Evolutionary conservation across 2,888 invertebrate species (phyloP).

Genomic region (Clistopyga incitator): DNA sequence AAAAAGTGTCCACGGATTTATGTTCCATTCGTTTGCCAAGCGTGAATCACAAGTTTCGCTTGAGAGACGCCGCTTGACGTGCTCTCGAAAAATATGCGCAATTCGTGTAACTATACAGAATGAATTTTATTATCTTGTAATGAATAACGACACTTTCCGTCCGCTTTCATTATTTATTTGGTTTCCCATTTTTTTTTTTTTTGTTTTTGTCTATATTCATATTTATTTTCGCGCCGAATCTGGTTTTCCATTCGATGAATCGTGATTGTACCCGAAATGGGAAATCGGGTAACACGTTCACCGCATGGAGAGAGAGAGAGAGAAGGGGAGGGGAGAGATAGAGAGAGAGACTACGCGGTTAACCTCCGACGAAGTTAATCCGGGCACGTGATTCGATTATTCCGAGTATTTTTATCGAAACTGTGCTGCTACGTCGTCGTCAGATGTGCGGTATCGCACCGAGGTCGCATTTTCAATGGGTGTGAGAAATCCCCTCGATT

Average conservation of each 20-base stretch:
- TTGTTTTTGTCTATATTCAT: too few relatives aligned
- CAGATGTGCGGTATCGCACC: constrained; percentile 36
- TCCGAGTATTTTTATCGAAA: constrained; percentile 53
- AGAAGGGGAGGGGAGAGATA: not conserved
- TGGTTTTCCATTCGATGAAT: constrained; percentile 67
- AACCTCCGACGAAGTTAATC: constrained; percentile 61
- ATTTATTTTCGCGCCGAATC: constrained; percentile 47
- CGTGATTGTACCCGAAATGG: constrained; percentile 64
- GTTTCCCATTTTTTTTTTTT: constrained; percentile 11
- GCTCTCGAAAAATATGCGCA: constrained; percentile 20
- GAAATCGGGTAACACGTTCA: constrained; percentile 61
- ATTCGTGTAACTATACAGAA: constrained; percentile 29
- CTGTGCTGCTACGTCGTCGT: constrained; percentile 39
- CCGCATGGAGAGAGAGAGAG: constrained; percentile 23
- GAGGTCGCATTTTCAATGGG: constrained; percentile 35
- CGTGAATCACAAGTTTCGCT: not conserved
- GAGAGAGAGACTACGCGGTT: constrained; percentile 43
- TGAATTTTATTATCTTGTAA: constrained; percentile 25
- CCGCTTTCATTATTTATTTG: constrained; percentile 17
- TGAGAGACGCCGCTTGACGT: not conserved
- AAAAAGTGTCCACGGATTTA: constrained; percentile 32
- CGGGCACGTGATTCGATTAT: constrained; percentile 66
- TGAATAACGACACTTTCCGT: constrained; percentile 29
- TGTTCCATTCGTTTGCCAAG: constrained; percentile 20
- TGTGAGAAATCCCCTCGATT: constrained; percentile 49